phyloP scores from a whole-genome alignment of 1,140 invertebrate species.

The Zaprionus capensis region DNA sequence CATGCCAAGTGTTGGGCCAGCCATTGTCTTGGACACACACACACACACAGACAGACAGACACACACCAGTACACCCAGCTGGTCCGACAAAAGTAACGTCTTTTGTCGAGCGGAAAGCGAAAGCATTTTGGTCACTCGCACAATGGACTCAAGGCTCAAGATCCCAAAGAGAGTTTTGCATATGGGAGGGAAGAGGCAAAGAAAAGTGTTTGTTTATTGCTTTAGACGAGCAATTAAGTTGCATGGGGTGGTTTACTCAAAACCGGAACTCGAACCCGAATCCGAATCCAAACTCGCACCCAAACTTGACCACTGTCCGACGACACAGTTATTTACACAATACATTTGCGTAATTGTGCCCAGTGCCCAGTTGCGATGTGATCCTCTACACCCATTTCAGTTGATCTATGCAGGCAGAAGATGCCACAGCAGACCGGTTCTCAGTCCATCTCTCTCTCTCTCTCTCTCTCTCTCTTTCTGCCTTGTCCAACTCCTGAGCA shows the following conservation, averaged over 20 bases:
- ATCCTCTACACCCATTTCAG: conserved; percentile 13
- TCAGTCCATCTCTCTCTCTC: background rate
- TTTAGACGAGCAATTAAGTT: conserved; percentile 58
- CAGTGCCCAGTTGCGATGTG: background rate
- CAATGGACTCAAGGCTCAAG: conserved; percentile 23
- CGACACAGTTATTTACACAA: conserved; percentile 58
- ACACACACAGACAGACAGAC: conserved; percentile 9
- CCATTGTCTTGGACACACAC: conserved; percentile 38
- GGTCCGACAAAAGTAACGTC: conserved; percentile 50
- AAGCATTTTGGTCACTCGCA: conserved; percentile 50
- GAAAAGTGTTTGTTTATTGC: conserved; percentile 52
- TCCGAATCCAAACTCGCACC: conserved; percentile 2
- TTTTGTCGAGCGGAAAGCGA: conserved; percentile 47
- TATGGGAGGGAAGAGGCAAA: background rate
- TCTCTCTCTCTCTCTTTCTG: background rate
- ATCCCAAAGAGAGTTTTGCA: conserved; percentile 11
- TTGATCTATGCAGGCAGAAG: conserved; percentile 45
- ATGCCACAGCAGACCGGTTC: conserved; percentile 36
- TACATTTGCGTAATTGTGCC: conserved; percentile 59
- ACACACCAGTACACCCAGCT: background rate
- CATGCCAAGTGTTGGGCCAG: conserved; percentile 44
- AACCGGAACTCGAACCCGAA: conserved; percentile 3
- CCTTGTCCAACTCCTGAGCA: conserved; percentile 18
- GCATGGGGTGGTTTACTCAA: conserved; percentile 36
- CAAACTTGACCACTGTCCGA: conserved; percentile 51